phyloP scores from a whole-genome alignment of 2,888 invertebrate genomes.

The Macrosiphum euphorbiae region DNA sequence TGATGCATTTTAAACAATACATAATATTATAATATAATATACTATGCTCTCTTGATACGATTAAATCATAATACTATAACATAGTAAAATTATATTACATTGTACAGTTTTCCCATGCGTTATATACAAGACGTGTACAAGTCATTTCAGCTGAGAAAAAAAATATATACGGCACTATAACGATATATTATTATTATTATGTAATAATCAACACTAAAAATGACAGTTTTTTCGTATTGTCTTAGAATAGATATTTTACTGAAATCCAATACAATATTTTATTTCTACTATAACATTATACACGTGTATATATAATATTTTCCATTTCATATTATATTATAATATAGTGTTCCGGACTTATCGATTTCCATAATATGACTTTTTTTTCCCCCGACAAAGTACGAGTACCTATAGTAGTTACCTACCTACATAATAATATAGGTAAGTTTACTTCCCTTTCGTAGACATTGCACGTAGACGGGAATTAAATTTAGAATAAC shows the following conservation, averaged over 20 bases:
- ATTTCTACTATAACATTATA: background rate
- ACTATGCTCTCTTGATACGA: background rate
- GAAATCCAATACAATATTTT: background rate
- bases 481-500: background rate
- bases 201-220: background rate
- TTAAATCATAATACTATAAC: background rate
- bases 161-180: background rate
- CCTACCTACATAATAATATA: background rate
- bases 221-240: background rate
- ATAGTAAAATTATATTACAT: background rate
- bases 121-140: background rate
- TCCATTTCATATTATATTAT: background rate
- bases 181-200: background rate
- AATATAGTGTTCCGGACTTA: background rate
- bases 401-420: background rate
- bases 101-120: background rate
- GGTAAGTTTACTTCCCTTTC: background rate
- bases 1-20: background rate
- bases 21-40: background rate
- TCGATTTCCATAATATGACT: constrained; percentile 8
- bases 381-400: background rate
- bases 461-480: background rate
- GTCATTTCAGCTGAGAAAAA: background rate
- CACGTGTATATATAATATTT: background rate
- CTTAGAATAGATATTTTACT: background rate